Evolutionary conservation across 2,113 vertebrate genomes (phyloP).

Genomic region (Bubalus kerabau): DNA sequence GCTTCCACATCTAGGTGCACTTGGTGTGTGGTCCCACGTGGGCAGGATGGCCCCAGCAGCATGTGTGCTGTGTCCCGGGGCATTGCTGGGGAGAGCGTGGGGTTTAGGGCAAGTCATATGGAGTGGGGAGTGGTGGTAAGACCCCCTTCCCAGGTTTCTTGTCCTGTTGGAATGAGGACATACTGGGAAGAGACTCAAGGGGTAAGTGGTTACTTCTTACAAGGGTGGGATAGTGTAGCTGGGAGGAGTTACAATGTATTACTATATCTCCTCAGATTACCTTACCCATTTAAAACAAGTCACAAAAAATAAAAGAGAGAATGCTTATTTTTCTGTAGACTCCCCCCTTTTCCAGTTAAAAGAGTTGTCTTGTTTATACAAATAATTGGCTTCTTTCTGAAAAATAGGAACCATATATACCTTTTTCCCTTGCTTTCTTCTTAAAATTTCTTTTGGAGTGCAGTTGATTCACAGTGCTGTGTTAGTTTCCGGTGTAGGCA

Average conservation of each 20-base stretch:
- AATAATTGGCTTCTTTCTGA: background rate
- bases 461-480: background rate
- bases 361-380: background rate
- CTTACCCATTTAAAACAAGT: background rate
- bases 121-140: background rate
- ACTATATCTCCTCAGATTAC: fast-evolving
- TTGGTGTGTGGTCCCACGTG: background rate
- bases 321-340: background rate
- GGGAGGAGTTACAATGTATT: background rate
- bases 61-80: background rate
- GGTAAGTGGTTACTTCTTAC: fast-evolving
- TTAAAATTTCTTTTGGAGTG: background rate
- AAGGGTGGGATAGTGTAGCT: too few relatives aligned
- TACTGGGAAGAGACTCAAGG: background rate
- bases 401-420: background rate
- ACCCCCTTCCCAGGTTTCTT: background rate
- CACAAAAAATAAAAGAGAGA: background rate
- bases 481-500: background rate
- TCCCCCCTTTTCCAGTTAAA: background rate
- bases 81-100: fast-evolving
- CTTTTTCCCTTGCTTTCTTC: background rate
- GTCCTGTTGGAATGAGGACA: fast-evolving
- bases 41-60: background rate
- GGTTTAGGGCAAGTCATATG: background rate
- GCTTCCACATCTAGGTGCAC: fast-evolving